A percentile compares a stretch with the other conserved stretches of the same genome.
These are phyloP conservation scores for Antechinus flavipes DNA, from an alignment of 2,113 vertebrate genomes.

Conservation along the genomic window DNA sequence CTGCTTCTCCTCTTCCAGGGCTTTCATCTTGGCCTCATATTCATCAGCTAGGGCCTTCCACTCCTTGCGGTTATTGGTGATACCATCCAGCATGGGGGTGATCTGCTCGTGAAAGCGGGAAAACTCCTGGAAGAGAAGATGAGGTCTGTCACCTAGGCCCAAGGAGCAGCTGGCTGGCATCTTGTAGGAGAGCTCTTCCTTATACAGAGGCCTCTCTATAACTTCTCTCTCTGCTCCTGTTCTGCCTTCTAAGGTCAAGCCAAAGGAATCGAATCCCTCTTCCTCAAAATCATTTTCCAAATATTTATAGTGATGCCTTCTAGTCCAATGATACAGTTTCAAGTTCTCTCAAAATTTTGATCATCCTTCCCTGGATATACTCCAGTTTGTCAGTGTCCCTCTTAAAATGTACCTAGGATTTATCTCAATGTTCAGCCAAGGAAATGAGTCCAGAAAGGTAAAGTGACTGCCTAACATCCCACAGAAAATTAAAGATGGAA, in stretches of 20 bases:
- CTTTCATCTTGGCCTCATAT: conserved; percentile 92
- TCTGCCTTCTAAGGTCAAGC: not conserved
- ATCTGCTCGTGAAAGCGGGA: conserved; percentile 95
- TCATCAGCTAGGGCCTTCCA: conserved; percentile 95
- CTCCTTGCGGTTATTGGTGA: conserved; percentile 95
- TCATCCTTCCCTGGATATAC: not conserved
- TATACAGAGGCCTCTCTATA: not conserved
- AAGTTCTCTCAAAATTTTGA: not conserved
- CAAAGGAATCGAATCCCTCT: not conserved
- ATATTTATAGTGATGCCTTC: not conserved
- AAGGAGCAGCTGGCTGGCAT: not conserved
- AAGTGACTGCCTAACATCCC: not conserved
- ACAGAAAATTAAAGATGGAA: not conserved
- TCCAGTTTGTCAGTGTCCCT: not conserved
- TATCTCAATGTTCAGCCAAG: not conserved
- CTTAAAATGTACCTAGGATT: not conserved
- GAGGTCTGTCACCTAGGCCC: not conserved
- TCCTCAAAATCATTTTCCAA: not conserved
- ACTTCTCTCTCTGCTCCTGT: not conserved
- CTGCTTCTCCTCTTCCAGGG: conserved; percentile 90
- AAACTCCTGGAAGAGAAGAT: conserved; percentile 90
- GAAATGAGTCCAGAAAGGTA: not conserved
- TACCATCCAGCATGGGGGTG: conserved; percentile 94
- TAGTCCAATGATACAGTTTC: not conserved
- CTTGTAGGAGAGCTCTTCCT: not conserved